Evolutionary conservation across 2,797 vertebrate species (phyloP).

Genomic region (Danionella dracula): DNA sequence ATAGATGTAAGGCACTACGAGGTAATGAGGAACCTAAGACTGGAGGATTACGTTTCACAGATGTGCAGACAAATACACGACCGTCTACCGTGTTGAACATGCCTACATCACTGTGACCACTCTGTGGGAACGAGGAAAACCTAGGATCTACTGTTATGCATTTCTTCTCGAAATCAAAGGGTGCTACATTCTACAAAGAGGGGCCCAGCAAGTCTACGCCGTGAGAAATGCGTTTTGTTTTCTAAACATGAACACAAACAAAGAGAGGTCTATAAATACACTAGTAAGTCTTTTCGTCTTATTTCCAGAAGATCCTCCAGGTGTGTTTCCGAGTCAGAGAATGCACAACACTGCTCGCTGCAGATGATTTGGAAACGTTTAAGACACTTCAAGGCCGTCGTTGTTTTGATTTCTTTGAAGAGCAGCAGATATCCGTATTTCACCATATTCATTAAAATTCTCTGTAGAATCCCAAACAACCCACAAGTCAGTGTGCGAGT

Average conservation of each 20-base stretch:
- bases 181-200: constrained; percentile 86
- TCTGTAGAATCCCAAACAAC: constrained; percentile 64
- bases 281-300: constrained; percentile 75
- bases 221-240: constrained; percentile 65
- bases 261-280: constrained; percentile 75
- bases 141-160: constrained; percentile 83
- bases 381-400: constrained; percentile 84
- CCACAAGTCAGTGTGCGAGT: constrained; percentile 58
- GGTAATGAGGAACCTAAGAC: constrained; percentile 85
- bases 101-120: constrained; percentile 85
- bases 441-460: constrained; percentile 62
- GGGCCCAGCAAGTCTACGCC: constrained; percentile 71
- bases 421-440: constrained; percentile 81
- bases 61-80: constrained; percentile 54
- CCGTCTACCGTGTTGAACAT: constrained; percentile 88
- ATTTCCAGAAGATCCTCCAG: constrained; percentile 72
- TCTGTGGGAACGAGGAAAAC: constrained; percentile 79
- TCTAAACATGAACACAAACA: constrained; percentile 63
- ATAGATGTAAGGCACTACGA: constrained; percentile 99
- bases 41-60: constrained; percentile 65
- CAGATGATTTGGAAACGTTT: constrained; percentile 74
- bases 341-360: constrained; percentile 42
- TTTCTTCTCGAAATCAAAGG: constrained; percentile 73
- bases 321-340: constrained; percentile 30
- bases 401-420: constrained; percentile 73